These are phyloP conservation scores for Anisognathus igniventris DNA, from an alignment of 2,797 vertebrate species.

Conservation along the genomic window DNA sequence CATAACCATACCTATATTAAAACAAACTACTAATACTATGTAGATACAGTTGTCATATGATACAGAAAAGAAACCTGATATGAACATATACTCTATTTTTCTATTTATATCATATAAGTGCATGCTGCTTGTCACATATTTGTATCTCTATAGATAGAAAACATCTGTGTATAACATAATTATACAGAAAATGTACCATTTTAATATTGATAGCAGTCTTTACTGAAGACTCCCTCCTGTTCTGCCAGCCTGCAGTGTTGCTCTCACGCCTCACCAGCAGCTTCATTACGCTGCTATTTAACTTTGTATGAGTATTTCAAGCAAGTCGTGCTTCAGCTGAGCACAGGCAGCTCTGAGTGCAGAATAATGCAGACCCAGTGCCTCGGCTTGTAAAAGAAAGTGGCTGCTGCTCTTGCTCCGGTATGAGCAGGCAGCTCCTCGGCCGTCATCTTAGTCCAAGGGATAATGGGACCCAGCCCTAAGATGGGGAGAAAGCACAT, in stretches of 20 bases:
- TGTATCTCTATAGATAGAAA: neutral
- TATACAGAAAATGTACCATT: neutral
- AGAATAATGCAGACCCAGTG: neutral
- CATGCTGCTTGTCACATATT: neutral
- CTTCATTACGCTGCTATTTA: neutral
- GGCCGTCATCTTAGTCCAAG: neutral
- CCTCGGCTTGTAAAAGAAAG: neutral
- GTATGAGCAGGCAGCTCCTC: neutral
- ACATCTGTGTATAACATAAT: neutral
- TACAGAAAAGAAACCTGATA: neutral
- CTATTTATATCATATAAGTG: neutral
- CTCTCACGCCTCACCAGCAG: neutral
- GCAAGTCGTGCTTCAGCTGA: neutral
- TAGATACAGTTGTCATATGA: neutral
- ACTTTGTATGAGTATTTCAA: neutral
- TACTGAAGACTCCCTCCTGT: neutral
- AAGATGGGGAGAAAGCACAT: neutral
- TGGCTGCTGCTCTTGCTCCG: accelerated
- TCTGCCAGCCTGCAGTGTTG: neutral
- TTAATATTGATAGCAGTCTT: accelerated
- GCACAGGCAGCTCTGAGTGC: neutral
- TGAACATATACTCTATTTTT: neutral
- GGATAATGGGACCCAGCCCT: accelerated
- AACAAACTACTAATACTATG: neutral
- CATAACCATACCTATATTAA: neutral